Conservation (phyloP, 1,140 invertebrate genomes). For the Megalopta genalis region DNA sequence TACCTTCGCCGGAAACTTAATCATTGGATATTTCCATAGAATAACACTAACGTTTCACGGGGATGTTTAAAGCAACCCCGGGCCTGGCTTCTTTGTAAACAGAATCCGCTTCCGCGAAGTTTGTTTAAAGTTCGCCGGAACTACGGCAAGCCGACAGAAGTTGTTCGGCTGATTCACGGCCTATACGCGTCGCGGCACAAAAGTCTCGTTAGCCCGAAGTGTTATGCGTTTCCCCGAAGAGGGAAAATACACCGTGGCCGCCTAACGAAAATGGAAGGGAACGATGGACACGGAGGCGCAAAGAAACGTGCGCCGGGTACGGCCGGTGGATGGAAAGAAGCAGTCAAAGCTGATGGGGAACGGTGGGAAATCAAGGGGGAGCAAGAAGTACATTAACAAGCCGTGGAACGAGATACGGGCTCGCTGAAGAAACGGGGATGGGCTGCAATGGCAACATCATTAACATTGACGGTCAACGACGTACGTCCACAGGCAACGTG, state of each 20-base stretch:
- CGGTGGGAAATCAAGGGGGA: neutral
- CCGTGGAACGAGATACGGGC: neutral
- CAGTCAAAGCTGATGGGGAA: neutral
- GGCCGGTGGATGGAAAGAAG: neutral
- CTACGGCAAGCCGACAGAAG: constrained; percentile 11
- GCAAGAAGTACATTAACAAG: constrained; percentile 21
- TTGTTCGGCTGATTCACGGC: constrained; percentile 23
- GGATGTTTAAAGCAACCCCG: neutral
- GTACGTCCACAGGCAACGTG: neutral
- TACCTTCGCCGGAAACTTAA: neutral
- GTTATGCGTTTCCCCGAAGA: neutral
- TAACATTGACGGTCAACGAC: neutral
- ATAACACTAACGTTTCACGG: neutral
- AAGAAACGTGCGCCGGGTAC: neutral
- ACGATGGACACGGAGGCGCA: neutral
- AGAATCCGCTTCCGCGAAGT: neutral
- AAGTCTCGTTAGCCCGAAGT: constrained; percentile 19
- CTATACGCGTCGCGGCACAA: neutral
- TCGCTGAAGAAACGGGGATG: neutral
- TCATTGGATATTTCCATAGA: neutral
- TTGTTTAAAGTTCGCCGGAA: constrained; percentile 27
- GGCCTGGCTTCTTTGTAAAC: neutral
- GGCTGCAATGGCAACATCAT: neutral
- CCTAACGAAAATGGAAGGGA: constrained; percentile 15
- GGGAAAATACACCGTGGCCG: neutral